These are phyloP conservation scores for Polymixis flavicincta DNA, from an alignment of 2,888 invertebrate genomes.

Conservation along the genomic window DNA sequence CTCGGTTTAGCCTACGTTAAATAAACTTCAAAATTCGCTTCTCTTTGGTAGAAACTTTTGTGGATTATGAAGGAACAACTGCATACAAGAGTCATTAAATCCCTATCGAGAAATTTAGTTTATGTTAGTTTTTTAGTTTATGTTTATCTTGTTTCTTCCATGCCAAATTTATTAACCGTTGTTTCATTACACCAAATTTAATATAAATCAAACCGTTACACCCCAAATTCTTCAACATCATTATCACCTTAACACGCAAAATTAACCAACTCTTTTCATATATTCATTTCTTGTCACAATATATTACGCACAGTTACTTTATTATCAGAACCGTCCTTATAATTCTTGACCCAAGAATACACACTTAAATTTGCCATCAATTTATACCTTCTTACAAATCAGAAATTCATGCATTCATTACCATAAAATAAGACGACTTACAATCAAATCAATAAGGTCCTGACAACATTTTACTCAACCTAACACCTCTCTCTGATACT, in stretches of 20 bases:
- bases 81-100: conserved; percentile 18
- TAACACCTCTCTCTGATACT: conserved; percentile 72
- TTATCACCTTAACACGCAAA: conserved; percentile 53
- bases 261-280: conserved; percentile 54
- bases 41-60: conserved; percentile 13
- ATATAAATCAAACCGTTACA: conserved; percentile 49
- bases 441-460: conserved; percentile 74
- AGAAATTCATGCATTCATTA: conserved; percentile 71
- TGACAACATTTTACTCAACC: conserved; percentile 68
- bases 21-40: conserved; percentile 9
- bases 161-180: conserved; percentile 33
- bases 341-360: conserved; percentile 57
- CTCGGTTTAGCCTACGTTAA: conserved; percentile 3
- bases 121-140: no score
- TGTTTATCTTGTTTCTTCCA: conserved; percentile 12
- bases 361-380: conserved; percentile 55
- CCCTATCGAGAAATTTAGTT: background rate
- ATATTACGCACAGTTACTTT: conserved; percentile 57
- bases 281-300: conserved; percentile 58
- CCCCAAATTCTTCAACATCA: conserved; percentile 44
- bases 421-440: conserved; percentile 71
- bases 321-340: conserved; percentile 58
- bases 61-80: conserved; percentile 25
- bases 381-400: conserved; percentile 59
- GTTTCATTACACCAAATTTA: conserved; percentile 54